Percentiles rank a stretch among this genome's conserved stretches.
These are phyloP conservation scores for Syrrhaptes paradoxus DNA, from an alignment of 2,113 vertebrate genomes.

Conservation along the genomic window DNA sequence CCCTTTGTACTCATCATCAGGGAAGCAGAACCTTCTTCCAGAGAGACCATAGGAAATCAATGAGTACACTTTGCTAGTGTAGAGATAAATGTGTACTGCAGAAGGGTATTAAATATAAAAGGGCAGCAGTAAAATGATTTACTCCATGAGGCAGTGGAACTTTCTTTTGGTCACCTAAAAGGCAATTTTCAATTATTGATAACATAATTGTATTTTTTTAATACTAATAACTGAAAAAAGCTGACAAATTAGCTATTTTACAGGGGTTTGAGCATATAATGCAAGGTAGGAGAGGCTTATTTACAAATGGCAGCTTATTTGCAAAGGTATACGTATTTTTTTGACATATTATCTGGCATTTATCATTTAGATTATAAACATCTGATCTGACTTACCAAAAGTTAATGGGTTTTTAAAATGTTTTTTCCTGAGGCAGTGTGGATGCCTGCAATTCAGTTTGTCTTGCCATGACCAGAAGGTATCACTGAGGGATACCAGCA, in stretches of 20 bases:
- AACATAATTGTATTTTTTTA: constrained; percentile 29
- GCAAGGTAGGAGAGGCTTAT: neutral
- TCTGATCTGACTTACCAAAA: constrained; percentile 27
- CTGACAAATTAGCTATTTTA: neutral
- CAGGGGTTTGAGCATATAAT: neutral
- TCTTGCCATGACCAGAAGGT: constrained; percentile 35
- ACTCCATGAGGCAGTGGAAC: constrained; percentile 57
- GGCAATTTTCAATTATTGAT: constrained; percentile 57
- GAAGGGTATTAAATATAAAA: constrained; percentile 78
- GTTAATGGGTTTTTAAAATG: neutral
- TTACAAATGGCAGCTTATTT: neutral
- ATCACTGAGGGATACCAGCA: constrained; percentile 20
- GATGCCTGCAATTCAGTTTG: neutral
- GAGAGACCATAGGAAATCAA: constrained; percentile 91
- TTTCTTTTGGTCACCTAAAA: constrained; percentile 69
- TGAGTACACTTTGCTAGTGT: constrained; percentile 81
- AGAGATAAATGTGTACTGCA: constrained; percentile 75
- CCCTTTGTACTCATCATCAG: constrained; percentile 86
- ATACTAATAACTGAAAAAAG: neutral
- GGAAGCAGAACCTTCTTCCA: constrained; percentile 86
- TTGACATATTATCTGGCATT: neutral
- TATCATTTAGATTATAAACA: neutral
- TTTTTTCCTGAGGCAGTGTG: constrained; percentile 8
- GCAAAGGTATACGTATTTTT: neutral
- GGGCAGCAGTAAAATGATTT: constrained; percentile 76